phyloP scores from a whole-genome alignment of 2,113 vertebrate genomes.

The Microcebus ravelobensis region DNA sequence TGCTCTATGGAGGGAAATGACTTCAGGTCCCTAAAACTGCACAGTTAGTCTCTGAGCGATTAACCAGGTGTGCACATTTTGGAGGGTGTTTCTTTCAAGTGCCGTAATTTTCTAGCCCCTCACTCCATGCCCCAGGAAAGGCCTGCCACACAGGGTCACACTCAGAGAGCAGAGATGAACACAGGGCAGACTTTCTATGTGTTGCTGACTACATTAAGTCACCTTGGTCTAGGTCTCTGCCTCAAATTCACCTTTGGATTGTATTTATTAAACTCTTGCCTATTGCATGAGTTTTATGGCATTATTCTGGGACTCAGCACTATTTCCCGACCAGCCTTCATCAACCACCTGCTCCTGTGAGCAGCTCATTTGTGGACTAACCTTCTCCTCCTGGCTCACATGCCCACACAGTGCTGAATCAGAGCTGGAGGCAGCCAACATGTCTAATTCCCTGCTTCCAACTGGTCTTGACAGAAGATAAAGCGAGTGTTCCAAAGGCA shows the following conservation, averaged over 20 bases:
- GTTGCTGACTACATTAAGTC: not conserved
- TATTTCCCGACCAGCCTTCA: not conserved
- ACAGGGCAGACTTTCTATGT: not conserved
- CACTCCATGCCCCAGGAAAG: slow-evolving; percentile 51
- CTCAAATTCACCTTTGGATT: not conserved
- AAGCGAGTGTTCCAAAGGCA: slow-evolving; percentile 5
- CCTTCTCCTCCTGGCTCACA: not conserved
- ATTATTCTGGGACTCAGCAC: not conserved
- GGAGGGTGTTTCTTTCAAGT: slow-evolving; percentile 24
- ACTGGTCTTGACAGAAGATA: not conserved
- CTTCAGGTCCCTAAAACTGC: not conserved
- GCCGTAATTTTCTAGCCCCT: slow-evolving; percentile 53
- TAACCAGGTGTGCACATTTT: not conserved
- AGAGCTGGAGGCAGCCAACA: not conserved
- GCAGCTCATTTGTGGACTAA: slow-evolving; percentile 23
- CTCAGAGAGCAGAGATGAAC: not conserved
- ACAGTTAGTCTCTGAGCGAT: slow-evolving; percentile 58
- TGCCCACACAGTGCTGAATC: not conserved
- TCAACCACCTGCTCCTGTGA: not conserved
- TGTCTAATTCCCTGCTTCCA: not conserved
- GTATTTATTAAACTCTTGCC: not conserved
- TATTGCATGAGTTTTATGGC: not conserved
- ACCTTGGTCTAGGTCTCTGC: not conserved
- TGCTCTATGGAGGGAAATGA: not conserved
- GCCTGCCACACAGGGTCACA: not conserved